Percentiles rank a stretch among this genome's conserved stretches.
Conservation (phyloP, 2,113 vertebrate genomes). For the Epinephelus moara region DNA sequence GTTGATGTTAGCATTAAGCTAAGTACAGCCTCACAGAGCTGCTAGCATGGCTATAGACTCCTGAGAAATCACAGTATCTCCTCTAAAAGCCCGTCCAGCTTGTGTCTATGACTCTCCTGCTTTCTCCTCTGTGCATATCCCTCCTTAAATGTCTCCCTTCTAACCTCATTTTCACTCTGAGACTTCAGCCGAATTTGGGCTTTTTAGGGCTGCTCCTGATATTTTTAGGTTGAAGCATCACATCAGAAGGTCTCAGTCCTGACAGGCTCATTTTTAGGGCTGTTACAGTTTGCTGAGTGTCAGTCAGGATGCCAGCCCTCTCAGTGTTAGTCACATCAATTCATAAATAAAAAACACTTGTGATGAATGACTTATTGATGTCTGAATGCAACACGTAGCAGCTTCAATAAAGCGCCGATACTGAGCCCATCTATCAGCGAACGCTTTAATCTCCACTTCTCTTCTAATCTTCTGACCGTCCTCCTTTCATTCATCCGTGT, state of each 20-base stretch:
- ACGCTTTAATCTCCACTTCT: slow-evolving; percentile 15
- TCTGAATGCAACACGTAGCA: slow-evolving; percentile 1
- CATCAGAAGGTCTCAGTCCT: not conserved
- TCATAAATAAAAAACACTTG: not conserved
- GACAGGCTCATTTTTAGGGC: too few species aligned
- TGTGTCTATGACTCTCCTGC: not conserved
- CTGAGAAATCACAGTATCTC: not conserved
- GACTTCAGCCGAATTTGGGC: slow-evolving; percentile 14
- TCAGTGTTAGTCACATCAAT: not conserved
- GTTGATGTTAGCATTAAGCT: too few species aligned
- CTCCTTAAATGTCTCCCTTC: not conserved
- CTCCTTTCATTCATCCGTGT: slow-evolving; percentile 9
- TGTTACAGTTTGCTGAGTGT: not conserved
- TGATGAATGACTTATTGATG: slow-evolving; percentile 16
- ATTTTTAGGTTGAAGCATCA: slow-evolving; percentile 41
- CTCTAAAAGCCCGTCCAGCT: not conserved
- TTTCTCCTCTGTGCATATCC: not conserved
- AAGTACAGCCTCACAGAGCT: too few species aligned
- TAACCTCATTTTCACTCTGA: slow-evolving; percentile 28
- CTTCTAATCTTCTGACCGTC: slow-evolving; percentile 18
- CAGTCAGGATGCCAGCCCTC: not conserved
- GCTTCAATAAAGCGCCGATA: not conserved
- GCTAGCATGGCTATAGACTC: not conserved
- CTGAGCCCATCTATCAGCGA: not conserved
- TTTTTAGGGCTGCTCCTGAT: slow-evolving; percentile 27